A percentile compares a stretch with the other conserved stretches of the same genome.
These are phyloP conservation scores for Agonopterix heracliana DNA, from an alignment of 2,888 invertebrate genomes.

Conservation along the genomic window DNA sequence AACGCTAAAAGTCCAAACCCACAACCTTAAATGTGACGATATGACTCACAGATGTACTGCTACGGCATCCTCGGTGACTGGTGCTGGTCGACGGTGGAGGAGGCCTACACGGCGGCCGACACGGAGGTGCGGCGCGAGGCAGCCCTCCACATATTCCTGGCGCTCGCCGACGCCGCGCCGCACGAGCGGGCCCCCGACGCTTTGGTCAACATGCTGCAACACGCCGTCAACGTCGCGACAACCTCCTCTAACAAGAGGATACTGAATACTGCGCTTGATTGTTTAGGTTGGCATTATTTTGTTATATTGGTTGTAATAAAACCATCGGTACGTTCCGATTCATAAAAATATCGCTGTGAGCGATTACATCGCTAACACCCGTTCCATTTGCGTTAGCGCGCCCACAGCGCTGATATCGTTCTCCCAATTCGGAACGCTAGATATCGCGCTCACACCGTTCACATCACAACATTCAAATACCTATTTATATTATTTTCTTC, in stretches of 20 bases:
- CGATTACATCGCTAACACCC: no score
- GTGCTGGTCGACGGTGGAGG: conserved; percentile 82
- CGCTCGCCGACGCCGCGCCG: conserved; percentile 70
- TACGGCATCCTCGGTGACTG: conserved; percentile 86
- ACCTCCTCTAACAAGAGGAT: conserved; percentile 65
- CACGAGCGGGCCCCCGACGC: conserved; percentile 60
- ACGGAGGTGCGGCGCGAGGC: conserved; percentile 70
- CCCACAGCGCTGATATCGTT: no score
- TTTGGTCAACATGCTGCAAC: conserved; percentile 43
- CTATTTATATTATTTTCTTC: no score
- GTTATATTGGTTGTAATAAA: no score
- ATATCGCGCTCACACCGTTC: no score
- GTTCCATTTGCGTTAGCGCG: no score
- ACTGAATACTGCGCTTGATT: conserved; percentile 84
- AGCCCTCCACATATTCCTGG: conserved; percentile 71
- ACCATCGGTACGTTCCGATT: no score
- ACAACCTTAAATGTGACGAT: no score
- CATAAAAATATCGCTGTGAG: no score
- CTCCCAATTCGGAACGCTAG: no score
- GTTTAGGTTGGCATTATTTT: conserved; percentile 74
- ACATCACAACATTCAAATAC: no score
- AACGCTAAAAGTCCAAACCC: no score
- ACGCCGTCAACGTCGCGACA: conserved; percentile 37
- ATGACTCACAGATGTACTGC: conserved; percentile 83
- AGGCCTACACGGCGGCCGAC: conserved; percentile 78